Base-by-base conservation (phyloP, 2,113 vertebrate species). In the Parus major region DNA sequence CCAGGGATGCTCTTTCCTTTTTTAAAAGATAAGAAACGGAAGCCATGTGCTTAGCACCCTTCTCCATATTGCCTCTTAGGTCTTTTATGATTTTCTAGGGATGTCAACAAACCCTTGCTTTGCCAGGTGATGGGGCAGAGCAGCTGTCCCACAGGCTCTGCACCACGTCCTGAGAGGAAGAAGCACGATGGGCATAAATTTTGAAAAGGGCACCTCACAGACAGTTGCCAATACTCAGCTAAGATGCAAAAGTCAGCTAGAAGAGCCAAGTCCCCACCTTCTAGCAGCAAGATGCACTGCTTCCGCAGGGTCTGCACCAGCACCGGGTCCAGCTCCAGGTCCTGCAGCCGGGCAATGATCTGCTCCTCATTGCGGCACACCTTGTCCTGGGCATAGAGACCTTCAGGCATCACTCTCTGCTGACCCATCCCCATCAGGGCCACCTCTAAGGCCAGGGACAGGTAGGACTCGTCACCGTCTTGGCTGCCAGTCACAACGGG, bases 341-440 rank as follows among this genome's bases (percentile, higher is more conserved):
- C 99, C 93, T 99, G 99, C 86, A 99, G 98, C 81, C 98, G 99
- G 78, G 96, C 97, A 7, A 99, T 98, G 61, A 99, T 99, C 96
- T 99, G 99, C 95, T 99, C 99, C 97, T 99, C 99, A 1, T 99
- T 99, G 52, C 99, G 99, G 94, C 99, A 99, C 77, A 99, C 99
- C 95, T 99, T 99, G 93, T 99, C 99, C 97, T 99, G 99, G 50
- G 99, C 99, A 5, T 99, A 99, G 16, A 99, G 98, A 64, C 99
- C 99, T 97, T 99, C 99, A 0, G 99, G 99, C 99, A 99, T 99
- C 95, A 99, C 98, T 68, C 99, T 98, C 96, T 99, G 99, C 96
- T 99, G 99, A 76, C 99, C 99, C 99, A 99, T 99, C 18, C 99
- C 99, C 99, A 99, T 99, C 89, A 99, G 97, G 24, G 99, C 99